Conservation (phyloP, 2,888 invertebrate species). For the Thereva unica region DNA sequence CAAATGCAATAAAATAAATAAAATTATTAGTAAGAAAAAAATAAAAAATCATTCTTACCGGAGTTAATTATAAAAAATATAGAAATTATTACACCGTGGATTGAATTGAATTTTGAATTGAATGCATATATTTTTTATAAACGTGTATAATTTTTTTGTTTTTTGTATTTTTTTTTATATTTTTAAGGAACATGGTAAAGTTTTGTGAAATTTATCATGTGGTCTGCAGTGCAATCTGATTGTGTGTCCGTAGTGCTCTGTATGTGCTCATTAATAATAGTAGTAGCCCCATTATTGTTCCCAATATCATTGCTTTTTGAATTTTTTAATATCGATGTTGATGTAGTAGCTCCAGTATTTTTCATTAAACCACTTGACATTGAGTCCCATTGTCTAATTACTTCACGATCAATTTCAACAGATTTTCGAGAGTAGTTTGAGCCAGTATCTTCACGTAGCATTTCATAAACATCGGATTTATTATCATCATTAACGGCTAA, state of each 20-base stretch:
- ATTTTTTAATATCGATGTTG: slow-evolving; percentile 43
- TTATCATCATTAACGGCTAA: slow-evolving; percentile 50
- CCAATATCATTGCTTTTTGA: slow-evolving; percentile 36
- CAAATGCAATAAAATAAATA: neutral
- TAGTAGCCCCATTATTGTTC: slow-evolving; percentile 5
- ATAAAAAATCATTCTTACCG: slow-evolving; percentile 28
- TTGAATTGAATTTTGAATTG: slow-evolving; percentile 3
- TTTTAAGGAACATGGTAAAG: slow-evolving; percentile 38
- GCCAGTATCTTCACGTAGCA: slow-evolving; percentile 54
- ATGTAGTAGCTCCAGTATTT: slow-evolving; percentile 58
- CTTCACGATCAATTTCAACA: slow-evolving; percentile 79
- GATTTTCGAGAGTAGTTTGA: slow-evolving; percentile 58
- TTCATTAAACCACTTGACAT: slow-evolving; percentile 81
- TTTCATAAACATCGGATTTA: slow-evolving; percentile 54
- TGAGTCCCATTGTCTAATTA: slow-evolving; percentile 84
- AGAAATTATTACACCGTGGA: slow-evolving; percentile 23
- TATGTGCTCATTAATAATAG: slow-evolving; percentile 29
- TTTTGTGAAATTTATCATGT: slow-evolving; percentile 35
- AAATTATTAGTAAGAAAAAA: slow-evolving; percentile 23
- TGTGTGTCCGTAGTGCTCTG: slow-evolving; percentile 38
- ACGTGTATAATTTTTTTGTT: slow-evolving; percentile 25
- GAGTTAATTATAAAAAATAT: slow-evolving; percentile 9
- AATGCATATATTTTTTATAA: too few relatives aligned
- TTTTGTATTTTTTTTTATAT: slow-evolving; percentile 22
- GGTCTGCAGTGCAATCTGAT: slow-evolving; percentile 36